phyloP scores from a whole-genome alignment of 2,797 vertebrate genomes.

The Hydrophis major region DNA sequence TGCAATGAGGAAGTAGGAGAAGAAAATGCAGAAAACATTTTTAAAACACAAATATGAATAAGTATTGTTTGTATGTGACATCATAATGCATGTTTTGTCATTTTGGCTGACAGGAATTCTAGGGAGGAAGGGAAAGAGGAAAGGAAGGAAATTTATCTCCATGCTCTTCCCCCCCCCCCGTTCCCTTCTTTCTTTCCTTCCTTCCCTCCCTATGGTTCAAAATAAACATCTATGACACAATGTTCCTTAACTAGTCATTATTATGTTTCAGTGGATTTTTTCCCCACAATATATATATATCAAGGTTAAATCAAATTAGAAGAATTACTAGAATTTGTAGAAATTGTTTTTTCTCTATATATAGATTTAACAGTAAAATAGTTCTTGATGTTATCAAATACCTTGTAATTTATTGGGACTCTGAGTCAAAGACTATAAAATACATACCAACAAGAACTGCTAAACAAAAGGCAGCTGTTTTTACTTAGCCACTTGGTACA shows the following conservation, averaged over 20 bases:
- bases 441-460: neutral
- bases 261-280: neutral
- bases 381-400: slow-evolving; percentile 1
- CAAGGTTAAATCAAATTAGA: neutral
- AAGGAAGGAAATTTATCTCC: neutral
- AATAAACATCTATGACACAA: neutral
- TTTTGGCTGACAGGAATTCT: neutral
- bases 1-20: neutral
- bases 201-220: neutral
- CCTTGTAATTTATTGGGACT: slow-evolving; percentile 24
- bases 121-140: neutral
- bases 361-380: neutral
- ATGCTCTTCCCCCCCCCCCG: neutral
- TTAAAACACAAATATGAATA: neutral
- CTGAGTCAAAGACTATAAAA: neutral
- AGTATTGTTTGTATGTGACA: neutral
- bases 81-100: neutral
- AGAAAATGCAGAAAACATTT: neutral
- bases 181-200: neutral
- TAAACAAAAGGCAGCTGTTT: slow-evolving; percentile 25
- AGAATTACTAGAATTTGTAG: neutral
- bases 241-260: neutral
- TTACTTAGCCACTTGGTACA: slow-evolving; percentile 50
- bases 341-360: slow-evolving; percentile 15
- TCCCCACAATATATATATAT: neutral